Conservation (phyloP, 1,140 invertebrate species). For the Lysiphlebus fabarum region DNA sequence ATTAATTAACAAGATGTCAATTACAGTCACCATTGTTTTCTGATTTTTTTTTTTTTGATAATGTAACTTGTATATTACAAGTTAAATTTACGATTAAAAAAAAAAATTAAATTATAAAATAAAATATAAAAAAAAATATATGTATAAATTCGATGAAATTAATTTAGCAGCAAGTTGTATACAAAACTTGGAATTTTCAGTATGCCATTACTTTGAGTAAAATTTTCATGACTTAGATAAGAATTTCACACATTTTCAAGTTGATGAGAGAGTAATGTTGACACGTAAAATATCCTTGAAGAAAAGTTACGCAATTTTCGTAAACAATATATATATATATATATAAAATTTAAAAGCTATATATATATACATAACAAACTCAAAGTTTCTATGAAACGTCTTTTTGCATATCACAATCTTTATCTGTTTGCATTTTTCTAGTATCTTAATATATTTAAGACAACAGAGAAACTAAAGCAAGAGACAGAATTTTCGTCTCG, state of each 20-base stretch:
- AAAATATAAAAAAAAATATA: too few relatives aligned
- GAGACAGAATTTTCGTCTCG: slow-evolving; percentile 11
- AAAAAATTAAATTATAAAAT: too few relatives aligned
- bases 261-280: not conserved
- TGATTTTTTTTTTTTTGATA: too few relatives aligned
- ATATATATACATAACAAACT: not conserved
- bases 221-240: too few relatives aligned
- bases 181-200: too few relatives aligned
- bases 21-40: too few relatives aligned
- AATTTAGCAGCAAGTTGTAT: too few relatives aligned
- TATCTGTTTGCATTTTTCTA: not conserved
- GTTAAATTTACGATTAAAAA: too few relatives aligned
- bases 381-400: not conserved
- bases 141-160: too few relatives aligned
- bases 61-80: too few relatives aligned
- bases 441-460: slow-evolving; percentile 22
- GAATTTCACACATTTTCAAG: slow-evolving; percentile 1
- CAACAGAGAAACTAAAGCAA: slow-evolving; percentile 17
- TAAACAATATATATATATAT: not conserved
- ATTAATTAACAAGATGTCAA: too few relatives aligned
- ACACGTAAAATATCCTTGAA: slow-evolving; percentile 4
- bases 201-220: too few relatives aligned
- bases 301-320: slow-evolving; percentile 11
- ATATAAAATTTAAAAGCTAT: not conserved
- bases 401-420: slow-evolving; percentile 8